A percentile compares a stretch with the other conserved stretches of the same genome.
Conservation (phyloP, 1,140 invertebrate genomes). For the Parasteatoda tepidariorum region DNA sequence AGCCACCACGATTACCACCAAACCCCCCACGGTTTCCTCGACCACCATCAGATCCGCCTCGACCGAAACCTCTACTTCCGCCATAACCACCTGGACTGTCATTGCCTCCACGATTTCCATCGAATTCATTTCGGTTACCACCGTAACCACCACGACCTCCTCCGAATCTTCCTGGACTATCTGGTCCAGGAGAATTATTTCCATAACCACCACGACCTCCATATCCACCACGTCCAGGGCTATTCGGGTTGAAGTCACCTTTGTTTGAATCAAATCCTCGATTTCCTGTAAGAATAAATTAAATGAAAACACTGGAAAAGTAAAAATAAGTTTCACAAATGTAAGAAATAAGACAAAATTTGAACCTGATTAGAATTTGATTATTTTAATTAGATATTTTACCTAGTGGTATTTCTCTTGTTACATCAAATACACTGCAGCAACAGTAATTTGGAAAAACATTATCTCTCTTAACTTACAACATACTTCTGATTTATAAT, state of each 20-base stretch:
- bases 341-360: constrained; percentile 49
- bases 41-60: background rate
- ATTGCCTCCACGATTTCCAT: background rate
- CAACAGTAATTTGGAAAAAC: too few relatives aligned
- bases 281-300: background rate
- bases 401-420: too few relatives aligned
- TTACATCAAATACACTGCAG: too few relatives aligned
- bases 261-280: background rate
- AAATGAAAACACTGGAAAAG: background rate
- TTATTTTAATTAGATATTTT: too few relatives aligned
- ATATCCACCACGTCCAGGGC: background rate
- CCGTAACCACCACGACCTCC: constrained; percentile 16
- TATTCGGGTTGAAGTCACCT: background rate
- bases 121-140: background rate
- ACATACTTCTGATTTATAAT: too few relatives aligned
- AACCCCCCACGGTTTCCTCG: background rate
- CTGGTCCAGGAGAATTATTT: constrained; percentile 7
- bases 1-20: background rate
- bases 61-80: background rate
- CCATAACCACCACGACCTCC: background rate
- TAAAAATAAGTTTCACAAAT: constrained; percentile 42
- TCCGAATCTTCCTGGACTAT: constrained; percentile 8
- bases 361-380: too few relatives aligned
- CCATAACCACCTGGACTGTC: background rate
- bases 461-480: too few relatives aligned